Evolutionary conservation across 2,113 vertebrate species (phyloP).

Genomic region (Neotoma lepida): DNA sequence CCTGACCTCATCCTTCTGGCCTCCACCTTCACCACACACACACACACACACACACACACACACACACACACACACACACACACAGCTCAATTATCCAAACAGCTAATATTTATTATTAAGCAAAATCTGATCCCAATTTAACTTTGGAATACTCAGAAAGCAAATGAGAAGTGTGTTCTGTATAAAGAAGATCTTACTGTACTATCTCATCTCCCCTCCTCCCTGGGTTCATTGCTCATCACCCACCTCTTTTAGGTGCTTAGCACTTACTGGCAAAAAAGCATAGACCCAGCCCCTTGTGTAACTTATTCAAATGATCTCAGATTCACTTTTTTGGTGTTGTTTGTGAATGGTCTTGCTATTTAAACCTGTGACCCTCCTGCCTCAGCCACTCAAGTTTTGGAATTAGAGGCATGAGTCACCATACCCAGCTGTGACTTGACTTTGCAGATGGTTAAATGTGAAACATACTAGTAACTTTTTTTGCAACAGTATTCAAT

Average conservation of each 20-base stretch:
- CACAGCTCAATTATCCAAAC: not conserved
- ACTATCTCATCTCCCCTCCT: not conserved
- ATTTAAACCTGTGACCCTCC: not conserved
- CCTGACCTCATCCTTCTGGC: not conserved
- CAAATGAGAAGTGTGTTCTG: not conserved
- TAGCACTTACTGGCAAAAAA: conserved; percentile 7
- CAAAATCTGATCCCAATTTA: conserved; percentile 44
- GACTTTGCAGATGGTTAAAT: conserved; percentile 39
- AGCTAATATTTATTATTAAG: conserved; percentile 49
- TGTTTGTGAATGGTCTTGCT: not conserved
- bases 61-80: not conserved
- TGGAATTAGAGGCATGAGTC: not conserved
- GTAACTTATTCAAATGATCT: not conserved
- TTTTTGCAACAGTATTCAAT: conserved; percentile 40
- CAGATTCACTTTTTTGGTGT: not conserved
- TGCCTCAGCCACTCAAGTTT: not conserved
- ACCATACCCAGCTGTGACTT: not conserved
- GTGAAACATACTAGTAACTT: conserved; percentile 41
- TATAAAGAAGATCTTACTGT: not conserved
- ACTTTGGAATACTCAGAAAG: conserved; percentile 25
- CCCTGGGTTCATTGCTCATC: not conserved
- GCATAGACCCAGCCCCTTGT: not conserved
- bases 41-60: not conserved
- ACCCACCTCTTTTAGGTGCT: conserved; percentile 3
- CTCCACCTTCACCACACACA: not conserved